Percentiles rank a stretch among this genome's conserved stretches.
Conservation (phyloP, 2,113 vertebrate species). For the Protobothrops flavoviridis region DNA sequence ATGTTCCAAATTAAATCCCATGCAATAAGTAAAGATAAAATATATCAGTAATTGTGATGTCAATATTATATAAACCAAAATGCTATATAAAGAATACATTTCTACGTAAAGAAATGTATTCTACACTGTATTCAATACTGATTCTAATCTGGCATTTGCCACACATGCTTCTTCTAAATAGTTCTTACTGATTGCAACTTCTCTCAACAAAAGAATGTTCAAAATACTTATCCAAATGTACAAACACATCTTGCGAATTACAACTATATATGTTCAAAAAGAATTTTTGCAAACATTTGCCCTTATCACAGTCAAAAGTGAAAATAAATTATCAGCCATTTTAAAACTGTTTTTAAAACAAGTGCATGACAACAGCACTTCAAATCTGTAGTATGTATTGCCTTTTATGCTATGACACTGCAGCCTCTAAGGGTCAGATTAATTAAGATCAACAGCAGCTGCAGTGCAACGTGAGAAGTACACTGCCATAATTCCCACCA, state of each 20-base stretch:
- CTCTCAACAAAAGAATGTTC: background rate
- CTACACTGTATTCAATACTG: background rate
- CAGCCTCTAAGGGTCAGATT: conserved; percentile 76
- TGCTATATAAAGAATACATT: background rate
- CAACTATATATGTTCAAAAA: background rate
- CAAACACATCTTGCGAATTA: background rate
- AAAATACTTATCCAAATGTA: background rate
- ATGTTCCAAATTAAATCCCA: background rate
- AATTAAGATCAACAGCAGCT: conserved; percentile 80
- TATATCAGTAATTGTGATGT: background rate
- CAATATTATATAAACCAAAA: background rate
- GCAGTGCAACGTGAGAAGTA: conserved; percentile 78
- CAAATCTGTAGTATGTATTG: conserved; percentile 44
- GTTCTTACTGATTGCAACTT: background rate
- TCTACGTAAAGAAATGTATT: background rate
- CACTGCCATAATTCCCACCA: conserved; percentile 64
- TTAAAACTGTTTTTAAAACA: background rate
- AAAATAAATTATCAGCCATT: background rate
- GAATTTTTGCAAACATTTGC: background rate
- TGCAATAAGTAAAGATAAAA: background rate
- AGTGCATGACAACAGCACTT: conserved; percentile 39
- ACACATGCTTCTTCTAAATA: background rate
- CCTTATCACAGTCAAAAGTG: background rate
- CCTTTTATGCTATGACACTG: conserved; percentile 63
- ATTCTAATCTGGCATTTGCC: background rate